phyloP scores from a whole-genome alignment of 2,888 invertebrate genomes.

The Clostera curtula region DNA sequence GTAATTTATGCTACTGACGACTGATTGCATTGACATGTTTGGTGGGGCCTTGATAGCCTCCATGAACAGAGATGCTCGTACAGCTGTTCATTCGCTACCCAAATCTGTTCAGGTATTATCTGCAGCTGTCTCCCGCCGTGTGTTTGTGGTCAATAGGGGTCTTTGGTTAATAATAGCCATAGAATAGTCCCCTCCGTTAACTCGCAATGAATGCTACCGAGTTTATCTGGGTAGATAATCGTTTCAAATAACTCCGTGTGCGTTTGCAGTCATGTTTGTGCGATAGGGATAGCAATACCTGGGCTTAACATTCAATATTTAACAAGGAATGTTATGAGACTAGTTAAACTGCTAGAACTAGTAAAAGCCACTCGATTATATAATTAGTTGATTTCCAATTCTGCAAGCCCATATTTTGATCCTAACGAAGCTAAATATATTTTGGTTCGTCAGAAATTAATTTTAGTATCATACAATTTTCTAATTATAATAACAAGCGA shows the following conservation, averaged over 20 bases:
- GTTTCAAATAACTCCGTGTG: slow-evolving; percentile 24
- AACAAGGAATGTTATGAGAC: no score
- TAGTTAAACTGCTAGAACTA: no score
- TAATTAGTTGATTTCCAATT: no score
- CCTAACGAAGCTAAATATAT: slow-evolving; percentile 24
- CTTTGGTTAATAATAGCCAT: slow-evolving; percentile 45
- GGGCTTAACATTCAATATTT: no score
- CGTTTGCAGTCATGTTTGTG: slow-evolving; percentile 20
- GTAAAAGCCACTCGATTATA: no score
- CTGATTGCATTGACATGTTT: no score
- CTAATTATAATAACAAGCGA: slow-evolving; percentile 69
- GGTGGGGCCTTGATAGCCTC: no score
- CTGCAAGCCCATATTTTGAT: no score
- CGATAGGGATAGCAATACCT: slow-evolving; percentile 15
- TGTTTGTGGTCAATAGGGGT: slow-evolving; percentile 32
- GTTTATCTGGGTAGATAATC: slow-evolving; percentile 56
- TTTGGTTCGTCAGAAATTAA: slow-evolving; percentile 35
- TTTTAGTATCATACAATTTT: slow-evolving; percentile 53
- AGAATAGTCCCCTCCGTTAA: slow-evolving; percentile 38
- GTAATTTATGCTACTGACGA: no score
- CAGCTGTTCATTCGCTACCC: slow-evolving; percentile 20
- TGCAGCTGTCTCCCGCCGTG: slow-evolving; percentile 14
- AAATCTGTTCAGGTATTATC: slow-evolving; percentile 13
- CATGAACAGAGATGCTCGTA: slow-evolving; percentile 11
- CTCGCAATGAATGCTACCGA: slow-evolving; percentile 34